phyloP scores from a whole-genome alignment of 2,113 vertebrate species.

The Gavialis gangeticus region DNA sequence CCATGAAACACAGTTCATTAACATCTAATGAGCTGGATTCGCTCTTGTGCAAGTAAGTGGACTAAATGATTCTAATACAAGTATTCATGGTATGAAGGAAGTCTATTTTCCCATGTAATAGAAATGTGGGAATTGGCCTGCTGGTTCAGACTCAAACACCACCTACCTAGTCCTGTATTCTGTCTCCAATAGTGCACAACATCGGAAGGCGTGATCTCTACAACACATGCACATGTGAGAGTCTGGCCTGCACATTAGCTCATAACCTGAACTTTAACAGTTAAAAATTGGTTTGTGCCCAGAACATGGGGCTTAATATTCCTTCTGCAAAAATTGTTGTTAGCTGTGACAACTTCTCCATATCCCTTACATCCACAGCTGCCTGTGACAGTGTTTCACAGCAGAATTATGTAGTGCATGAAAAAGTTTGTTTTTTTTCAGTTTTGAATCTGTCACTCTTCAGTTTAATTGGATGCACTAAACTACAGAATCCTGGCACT shows the following conservation, averaged over 20 bases:
- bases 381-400: too few relatives aligned
- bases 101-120: not conserved
- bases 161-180: not conserved
- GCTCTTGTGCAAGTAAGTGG: conserved; percentile 38
- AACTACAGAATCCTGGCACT: not conserved
- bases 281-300: not conserved
- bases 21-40: conserved; percentile 5
- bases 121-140: not conserved
- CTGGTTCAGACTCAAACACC: not conserved
- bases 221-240: fast-evolving
- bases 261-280: not conserved
- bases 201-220: not conserved
- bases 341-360: not conserved
- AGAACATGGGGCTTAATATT: not conserved
- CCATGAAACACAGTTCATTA: conserved; percentile 61
- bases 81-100: not conserved
- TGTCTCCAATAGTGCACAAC: not conserved
- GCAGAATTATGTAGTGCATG: too few relatives aligned
- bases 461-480: not conserved
- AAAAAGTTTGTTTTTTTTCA: not conserved
- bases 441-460: not conserved
- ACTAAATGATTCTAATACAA: not conserved
- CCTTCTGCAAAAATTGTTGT: not conserved
- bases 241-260: fast-evolving
- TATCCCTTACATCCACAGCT: too few relatives aligned